Evolutionary conservation across 2,888 invertebrate genomes (phyloP).

Genomic region (Muscina levida): DNA sequence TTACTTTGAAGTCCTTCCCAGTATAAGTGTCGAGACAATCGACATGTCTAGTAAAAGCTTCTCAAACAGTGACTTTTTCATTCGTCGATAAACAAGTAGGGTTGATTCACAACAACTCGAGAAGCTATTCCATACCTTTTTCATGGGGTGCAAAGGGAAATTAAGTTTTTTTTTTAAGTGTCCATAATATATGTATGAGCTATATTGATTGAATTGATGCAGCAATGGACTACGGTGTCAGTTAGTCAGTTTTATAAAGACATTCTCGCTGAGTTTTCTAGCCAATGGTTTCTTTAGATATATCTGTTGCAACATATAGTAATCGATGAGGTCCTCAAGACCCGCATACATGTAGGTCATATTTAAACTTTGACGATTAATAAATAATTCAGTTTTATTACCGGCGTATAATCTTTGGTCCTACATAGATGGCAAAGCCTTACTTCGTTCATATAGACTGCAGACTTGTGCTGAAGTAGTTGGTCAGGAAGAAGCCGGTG

Average conservation of each 20-base stretch:
- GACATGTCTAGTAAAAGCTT: not conserved
- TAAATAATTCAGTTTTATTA: too few species aligned
- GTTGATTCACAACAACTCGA: too few species aligned
- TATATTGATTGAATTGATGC: conserved; percentile 88
- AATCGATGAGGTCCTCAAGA: not conserved
- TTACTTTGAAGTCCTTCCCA: not conserved
- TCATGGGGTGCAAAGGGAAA: too few species aligned
- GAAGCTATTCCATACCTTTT: too few species aligned
- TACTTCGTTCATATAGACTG: conserved; percentile 38
- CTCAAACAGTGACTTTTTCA: too few species aligned
- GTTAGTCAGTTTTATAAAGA: not conserved
- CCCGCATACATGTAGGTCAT: not conserved
- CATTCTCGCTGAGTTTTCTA: conserved; percentile 72
- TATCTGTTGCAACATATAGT: conserved; percentile 72
- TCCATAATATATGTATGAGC: not conserved
- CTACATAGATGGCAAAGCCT: too few species aligned
- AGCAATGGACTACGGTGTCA: conserved; percentile 85
- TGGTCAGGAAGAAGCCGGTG: conserved; percentile 22
- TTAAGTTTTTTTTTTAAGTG: too few species aligned
- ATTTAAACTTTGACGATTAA: too few species aligned
- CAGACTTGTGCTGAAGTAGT: conserved; percentile 38
- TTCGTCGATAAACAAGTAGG: too few species aligned
- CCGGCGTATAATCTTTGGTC: too few species aligned
- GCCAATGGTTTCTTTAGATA: conserved; percentile 79
- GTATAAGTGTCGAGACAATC: conserved; percentile 74